phyloP scores from a whole-genome alignment of 2,888 invertebrate species.

The Meloe dianella region DNA sequence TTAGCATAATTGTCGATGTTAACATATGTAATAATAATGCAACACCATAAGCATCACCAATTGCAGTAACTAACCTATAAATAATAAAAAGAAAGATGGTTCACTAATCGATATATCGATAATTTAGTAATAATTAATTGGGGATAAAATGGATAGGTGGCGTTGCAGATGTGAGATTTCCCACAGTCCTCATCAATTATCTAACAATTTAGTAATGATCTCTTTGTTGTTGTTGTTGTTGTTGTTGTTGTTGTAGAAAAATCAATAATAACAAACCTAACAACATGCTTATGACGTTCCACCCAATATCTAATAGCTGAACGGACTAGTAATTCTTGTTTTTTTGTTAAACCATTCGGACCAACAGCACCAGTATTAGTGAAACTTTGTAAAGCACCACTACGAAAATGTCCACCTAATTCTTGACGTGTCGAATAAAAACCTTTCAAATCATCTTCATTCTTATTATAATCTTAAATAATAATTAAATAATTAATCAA shows the following conservation, averaged over 20 bases:
- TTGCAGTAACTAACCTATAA: conserved; percentile 76
- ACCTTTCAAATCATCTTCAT: conserved; percentile 71
- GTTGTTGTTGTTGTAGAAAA: no score
- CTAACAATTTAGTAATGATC: neutral
- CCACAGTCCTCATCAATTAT: neutral
- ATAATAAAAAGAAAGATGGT: neutral
- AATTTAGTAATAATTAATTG: neutral
- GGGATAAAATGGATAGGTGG: neutral
- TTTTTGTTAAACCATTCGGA: conserved; percentile 81
- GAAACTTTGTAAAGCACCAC: conserved; percentile 72
- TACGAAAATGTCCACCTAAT: conserved; percentile 75
- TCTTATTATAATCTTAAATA: conserved; percentile 53
- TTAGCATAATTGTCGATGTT: conserved; percentile 81
- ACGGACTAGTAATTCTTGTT: conserved; percentile 83
- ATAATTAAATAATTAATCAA: neutral
- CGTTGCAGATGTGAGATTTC: neutral
- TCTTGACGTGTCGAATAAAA: conserved; percentile 80
- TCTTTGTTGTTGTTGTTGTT: neutral
- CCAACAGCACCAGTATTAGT: conserved; percentile 64
- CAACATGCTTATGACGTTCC: conserved; percentile 86
- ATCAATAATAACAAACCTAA: conserved; percentile 64
- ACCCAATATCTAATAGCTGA: conserved; percentile 92
- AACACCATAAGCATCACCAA: conserved; percentile 85
- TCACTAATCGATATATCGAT: neutral
- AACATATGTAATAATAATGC: conserved; percentile 85